phyloP scores from a whole-genome alignment of 2,888 invertebrate genomes.

The Idaea biselata region DNA sequence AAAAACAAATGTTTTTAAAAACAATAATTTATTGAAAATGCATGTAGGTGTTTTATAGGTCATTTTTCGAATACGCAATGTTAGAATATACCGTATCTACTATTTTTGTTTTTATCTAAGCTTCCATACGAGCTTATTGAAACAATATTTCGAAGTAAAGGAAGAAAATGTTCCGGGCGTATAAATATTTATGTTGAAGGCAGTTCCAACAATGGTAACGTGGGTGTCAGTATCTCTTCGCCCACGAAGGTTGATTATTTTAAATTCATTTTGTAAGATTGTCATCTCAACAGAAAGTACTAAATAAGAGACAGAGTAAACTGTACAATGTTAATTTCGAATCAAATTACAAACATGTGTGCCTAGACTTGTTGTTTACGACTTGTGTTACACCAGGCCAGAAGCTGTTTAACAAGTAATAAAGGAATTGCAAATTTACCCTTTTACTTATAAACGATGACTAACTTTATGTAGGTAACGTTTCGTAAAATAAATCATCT shows the following conservation, averaged over 20 bases:
- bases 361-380: not conserved
- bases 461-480: too few relatives aligned
- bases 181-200: constrained; percentile 31
- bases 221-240: constrained; percentile 32
- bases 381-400: constrained; percentile 2
- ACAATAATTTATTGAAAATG: too few relatives aligned
- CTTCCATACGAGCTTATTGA: constrained; percentile 8
- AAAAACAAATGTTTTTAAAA: too few relatives aligned
- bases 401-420: constrained; percentile 5
- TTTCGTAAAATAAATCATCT: too few relatives aligned
- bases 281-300: not conserved
- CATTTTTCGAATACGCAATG: too few relatives aligned
- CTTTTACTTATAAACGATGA: too few relatives aligned
- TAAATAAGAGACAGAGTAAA: not conserved
- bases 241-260: constrained; percentile 31
- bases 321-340: not conserved
- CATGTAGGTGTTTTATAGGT: too few relatives aligned
- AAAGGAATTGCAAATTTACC: not conserved
- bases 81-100: too few relatives aligned
- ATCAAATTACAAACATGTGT: not conserved
- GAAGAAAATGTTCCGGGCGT: constrained; percentile 7
- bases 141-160: constrained; percentile 25
- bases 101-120: too few relatives aligned
- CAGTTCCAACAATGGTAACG: constrained; percentile 32
- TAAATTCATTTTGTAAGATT: not conserved